Evolutionary conservation across 2,888 invertebrate species (phyloP).

Genomic region (Tethea ocularis): DNA sequence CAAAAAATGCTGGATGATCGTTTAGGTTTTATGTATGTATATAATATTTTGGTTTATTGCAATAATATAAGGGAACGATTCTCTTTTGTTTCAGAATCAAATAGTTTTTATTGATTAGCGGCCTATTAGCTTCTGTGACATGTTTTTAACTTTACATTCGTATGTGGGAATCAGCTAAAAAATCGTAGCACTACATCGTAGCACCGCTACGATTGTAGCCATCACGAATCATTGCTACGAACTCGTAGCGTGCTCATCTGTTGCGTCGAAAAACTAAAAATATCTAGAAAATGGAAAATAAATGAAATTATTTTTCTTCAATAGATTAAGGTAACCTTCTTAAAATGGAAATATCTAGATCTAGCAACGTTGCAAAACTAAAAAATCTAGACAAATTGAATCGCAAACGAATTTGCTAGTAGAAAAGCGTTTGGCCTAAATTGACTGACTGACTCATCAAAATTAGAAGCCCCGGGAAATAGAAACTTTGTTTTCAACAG

Average conservation of each 20-base stretch:
- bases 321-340: not conserved
- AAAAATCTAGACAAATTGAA: not conserved
- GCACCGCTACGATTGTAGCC: not conserved
- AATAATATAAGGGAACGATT: too few species aligned
- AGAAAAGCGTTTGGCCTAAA: slow-evolving; percentile 1
- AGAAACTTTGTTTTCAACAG: not conserved
- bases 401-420: not conserved
- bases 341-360: not conserved
- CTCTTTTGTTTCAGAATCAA: too few species aligned
- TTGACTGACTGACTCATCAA: slow-evolving; percentile 1
- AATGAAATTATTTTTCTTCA: too few species aligned
- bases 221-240: not conserved
- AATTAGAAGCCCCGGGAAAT: slow-evolving; percentile 1
- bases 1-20: not conserved
- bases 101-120: too few species aligned
- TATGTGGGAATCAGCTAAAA: too few species aligned
- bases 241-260: not conserved
- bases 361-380: not conserved
- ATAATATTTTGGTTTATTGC: too few species aligned
- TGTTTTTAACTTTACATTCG: too few species aligned
- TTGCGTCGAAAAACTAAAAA: not conserved
- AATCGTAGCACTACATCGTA: not conserved
- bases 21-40: not conserved
- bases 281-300: not conserved
- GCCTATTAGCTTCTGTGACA: too few species aligned